A percentile compares a stretch with the other conserved stretches of the same genome.
Evolutionary conservation across 1,140 invertebrate genomes (phyloP).

Genomic region (Cydia pomonella): DNA sequence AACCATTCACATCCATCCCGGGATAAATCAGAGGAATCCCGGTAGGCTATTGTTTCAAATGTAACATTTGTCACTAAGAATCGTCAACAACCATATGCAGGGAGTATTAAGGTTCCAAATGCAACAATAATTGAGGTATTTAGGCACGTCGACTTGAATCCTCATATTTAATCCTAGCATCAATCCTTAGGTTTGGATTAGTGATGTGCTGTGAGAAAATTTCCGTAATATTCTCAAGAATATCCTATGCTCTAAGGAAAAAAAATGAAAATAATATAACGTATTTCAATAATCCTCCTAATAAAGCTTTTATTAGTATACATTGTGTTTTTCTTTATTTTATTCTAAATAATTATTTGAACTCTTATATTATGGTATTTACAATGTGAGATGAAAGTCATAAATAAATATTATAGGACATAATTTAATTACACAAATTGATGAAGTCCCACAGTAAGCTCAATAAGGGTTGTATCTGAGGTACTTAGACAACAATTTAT

Average conservation of each 20-base stretch:
- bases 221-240: not conserved
- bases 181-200: not conserved
- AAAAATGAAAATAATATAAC: not conserved
- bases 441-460: too few species aligned
- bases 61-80: not conserved
- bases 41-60: not conserved
- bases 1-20: not conserved
- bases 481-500: too few species aligned
- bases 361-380: too few species aligned
- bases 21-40: not conserved
- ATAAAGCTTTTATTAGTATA: too few species aligned
- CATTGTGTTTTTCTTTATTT: too few species aligned
- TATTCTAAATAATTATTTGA: too few species aligned
- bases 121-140: not conserved
- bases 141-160: not conserved
- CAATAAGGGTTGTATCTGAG: too few species aligned
- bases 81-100: not conserved
- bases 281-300: too few species aligned
- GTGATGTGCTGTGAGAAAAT: not conserved
- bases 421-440: too few species aligned
- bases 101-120: not conserved
- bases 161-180: slow-evolving; percentile 9
- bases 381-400: too few species aligned
- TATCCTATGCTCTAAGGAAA: not conserved
- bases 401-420: too few species aligned